Percentiles rank a stretch among this genome's conserved stretches.
Evolutionary conservation across 2,113 vertebrate genomes (phyloP).

Genomic region (Patagioenas fasciata): DNA sequence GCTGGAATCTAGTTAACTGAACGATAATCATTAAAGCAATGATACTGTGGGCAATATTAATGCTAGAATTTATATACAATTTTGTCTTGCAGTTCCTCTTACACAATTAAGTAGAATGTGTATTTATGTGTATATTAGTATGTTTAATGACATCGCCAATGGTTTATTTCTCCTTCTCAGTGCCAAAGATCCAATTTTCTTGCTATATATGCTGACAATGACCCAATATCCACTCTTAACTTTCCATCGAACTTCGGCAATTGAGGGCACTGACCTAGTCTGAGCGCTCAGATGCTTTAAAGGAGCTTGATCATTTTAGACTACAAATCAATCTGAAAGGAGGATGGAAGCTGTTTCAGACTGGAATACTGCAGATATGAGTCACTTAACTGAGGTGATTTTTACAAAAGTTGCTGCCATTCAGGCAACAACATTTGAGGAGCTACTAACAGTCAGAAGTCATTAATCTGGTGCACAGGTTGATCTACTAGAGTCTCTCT

Average conservation of each 20-base stretch:
- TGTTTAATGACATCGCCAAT: background rate
- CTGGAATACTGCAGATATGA: background rate
- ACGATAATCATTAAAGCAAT: background rate
- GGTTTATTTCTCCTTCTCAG: background rate
- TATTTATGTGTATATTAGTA: background rate
- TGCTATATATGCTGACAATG: background rate
- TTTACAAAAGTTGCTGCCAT: conserved; percentile 2
- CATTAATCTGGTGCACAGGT: background rate
- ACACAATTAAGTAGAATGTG: background rate
- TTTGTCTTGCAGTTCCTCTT: background rate
- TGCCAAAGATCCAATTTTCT: conserved; percentile 7
- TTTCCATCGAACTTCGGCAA: background rate
- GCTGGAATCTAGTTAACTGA: background rate
- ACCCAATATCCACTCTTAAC: conserved; percentile 11
- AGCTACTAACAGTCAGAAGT: background rate
- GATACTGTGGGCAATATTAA: background rate
- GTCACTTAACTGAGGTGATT: background rate
- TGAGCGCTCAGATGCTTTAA: background rate
- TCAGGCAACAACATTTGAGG: background rate
- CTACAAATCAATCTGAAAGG: conserved; percentile 22
- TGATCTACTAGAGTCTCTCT: background rate
- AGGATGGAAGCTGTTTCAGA: background rate
- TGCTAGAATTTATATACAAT: background rate
- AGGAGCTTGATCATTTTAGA: conserved; percentile 24
- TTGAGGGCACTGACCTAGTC: conserved; percentile 51